Base-by-base conservation (phyloP, 2,888 invertebrate genomes). In the Dusona sp. region DNA sequence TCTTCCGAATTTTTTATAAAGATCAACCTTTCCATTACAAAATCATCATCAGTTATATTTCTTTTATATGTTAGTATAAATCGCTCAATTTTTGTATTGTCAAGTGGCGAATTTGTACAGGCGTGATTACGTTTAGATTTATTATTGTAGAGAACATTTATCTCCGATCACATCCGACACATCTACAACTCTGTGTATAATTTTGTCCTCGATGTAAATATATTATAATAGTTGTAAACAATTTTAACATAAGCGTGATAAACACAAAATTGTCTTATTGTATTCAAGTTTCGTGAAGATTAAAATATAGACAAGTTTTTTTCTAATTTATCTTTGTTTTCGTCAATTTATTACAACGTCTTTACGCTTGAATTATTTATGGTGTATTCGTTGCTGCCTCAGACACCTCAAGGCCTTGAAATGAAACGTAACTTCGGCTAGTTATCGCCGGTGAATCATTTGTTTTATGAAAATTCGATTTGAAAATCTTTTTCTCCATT, bases 81-180 rank as follows among this genome's bases (percentile, higher is more conserved):
- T 86, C 81, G 86, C 86, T 86, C 86, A 86, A 86, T 86, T 86
- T 84, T 84, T 78, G 81, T 84, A 86, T 86, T 83, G 73, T 80
- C 78, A 54, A 22, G 61, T 78, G 80, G 45, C 54, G 74, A 79
- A 72, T 33, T 33, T 74, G 80, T 86, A 83, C 80, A 80, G 83
- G 78, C 79, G 54, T 22, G 38, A 80, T 38, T n/a, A 61, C 70
- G 65, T 79, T 68, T 33, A 79, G 68, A 72, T 51, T 61, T 16
- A 45, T 68, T n/a, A 73, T 45, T 51, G 73, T 29, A 51, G 80
- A 57, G 38, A 65, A 73, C 72, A 19, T 77, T 45, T 67, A 57
- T 42, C 54, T 79, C 64, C 36, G n/a, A 29, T 57, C 45, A 67
- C 9, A 57, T n/a, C n/a, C n/a, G n/a, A n/a, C 36, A 68, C 73